Base-by-base conservation (phyloP, 2,113 vertebrate species). In the Bothrops jararaca region DNA sequence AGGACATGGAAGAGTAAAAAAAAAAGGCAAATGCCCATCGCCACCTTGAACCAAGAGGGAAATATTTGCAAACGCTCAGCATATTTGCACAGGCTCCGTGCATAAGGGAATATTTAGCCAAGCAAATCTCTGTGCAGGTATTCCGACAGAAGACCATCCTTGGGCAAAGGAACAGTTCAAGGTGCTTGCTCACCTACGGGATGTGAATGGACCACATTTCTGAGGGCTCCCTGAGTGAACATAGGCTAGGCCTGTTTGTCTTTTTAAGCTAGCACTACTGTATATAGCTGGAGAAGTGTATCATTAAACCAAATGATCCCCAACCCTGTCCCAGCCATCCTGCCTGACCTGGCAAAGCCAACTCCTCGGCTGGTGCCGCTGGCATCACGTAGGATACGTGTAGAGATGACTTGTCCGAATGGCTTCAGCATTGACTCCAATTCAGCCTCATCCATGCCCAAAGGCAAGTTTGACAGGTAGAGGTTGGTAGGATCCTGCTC, bases 401-500 rank as follows among this genome's bases (percentile, higher is more conserved):
- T 99, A 91, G 98, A 99, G 96, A 99, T 98, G 86, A 99, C 98
- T 95, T 99, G 98, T 89, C 99, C 98, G 91, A 99, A 99, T 86
- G 99, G 98, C 95, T 99, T 99, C 95, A 99, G 97, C 98, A 99
- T 98, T 87, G 97, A 98, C 96, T 99, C 99, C 96, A 99, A 97
- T 95, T 99, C 99, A 92, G 98, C 98, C 96, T 99, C 99, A 1
- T 99, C 99, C 98, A 99, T 98, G 42, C 98, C 98, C 92, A 98
- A 95, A 0, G 99, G 99, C 95, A 99, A 97, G 96, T 99, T 99
- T 92, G 99, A 99, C 96, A 99, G 98, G 97, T 99, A 99, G 88
- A 99, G 94, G 96, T 99, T 99, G 95, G 99, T 99, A 92, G 98
- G 99, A 96, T 99, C 99, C 97, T 99, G 99, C 92, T 99, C 99